phyloP scores from a whole-genome alignment of 1,140 invertebrate genomes.

The Papilio dardanus region DNA sequence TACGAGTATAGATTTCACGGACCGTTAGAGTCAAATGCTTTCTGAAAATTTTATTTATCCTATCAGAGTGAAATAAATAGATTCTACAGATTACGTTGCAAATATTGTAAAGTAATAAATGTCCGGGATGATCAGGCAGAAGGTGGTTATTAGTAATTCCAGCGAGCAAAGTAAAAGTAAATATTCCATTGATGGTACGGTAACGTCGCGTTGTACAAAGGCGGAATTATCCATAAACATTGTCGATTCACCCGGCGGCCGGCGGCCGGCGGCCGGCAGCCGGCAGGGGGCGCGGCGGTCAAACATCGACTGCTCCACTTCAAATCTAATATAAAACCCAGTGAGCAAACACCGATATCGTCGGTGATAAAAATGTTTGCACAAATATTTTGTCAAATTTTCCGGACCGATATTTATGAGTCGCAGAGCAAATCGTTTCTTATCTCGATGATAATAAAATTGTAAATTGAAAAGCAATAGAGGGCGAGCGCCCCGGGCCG shows the following conservation, averaged over 20 bases:
- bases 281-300: constrained; percentile 35
- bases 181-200: constrained; percentile 36
- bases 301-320: constrained; percentile 50
- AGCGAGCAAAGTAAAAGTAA: constrained; percentile 40
- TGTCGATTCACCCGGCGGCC: constrained; percentile 48
- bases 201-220: constrained; percentile 42
- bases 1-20: background rate
- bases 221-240: constrained; percentile 55
- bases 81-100: constrained; percentile 35
- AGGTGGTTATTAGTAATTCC: constrained; percentile 34
- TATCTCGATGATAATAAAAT: constrained; percentile 48
- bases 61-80: background rate
- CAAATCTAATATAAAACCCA: constrained; percentile 58
- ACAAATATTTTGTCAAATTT: constrained; percentile 59
- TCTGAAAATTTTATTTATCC: background rate
- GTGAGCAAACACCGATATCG: constrained; percentile 55
- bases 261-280: too few species aligned
- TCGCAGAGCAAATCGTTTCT: constrained; percentile 40
- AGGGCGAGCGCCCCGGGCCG: constrained; percentile 19
- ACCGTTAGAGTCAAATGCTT: background rate
- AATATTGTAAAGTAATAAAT: constrained; percentile 14
- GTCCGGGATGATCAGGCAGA: background rate
- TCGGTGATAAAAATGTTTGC: constrained; percentile 55
- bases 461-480: constrained; percentile 47
- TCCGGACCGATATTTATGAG: constrained; percentile 41